Base-by-base conservation (phyloP, 2,113 vertebrate species). In the Proterorhinus semilunaris region DNA sequence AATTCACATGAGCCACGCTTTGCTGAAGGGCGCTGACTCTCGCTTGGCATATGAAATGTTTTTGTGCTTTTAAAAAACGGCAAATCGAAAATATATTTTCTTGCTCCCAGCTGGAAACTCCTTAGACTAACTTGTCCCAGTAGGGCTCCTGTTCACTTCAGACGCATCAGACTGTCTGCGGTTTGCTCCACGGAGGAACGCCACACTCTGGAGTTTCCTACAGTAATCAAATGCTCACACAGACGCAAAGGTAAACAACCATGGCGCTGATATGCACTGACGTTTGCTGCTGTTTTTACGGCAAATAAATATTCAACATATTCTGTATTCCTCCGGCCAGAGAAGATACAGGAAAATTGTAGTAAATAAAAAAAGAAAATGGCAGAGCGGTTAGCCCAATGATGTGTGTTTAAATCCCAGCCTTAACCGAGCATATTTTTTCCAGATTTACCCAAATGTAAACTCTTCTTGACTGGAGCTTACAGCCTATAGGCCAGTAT, bases 111-210 rank as follows among this genome's bases (percentile, higher is more conserved):
- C 55, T 58, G 27, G 55, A 58, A 58, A 36, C 55, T 13, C 55
- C 42, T 12, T 11, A 42, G 55, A 58, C 55, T 58, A 58, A 58
- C 55, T 58, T 58, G 21, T 58, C 55, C 55, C 55, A 58, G 55
- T 42, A 13, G 55, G 21, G 55, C 12, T 42, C 11, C 55, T 42
- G 16, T 53, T 53, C 52, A 21, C 16, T 53, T 53, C 0, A 16
- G 52, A 53, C 52, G 16, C 21, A 27, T 58, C 55, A 36, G 55
- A 12, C 55, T 42, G 54, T 27, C 27, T 53, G 16, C 51, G 13
- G 55, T 58, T 27, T 42, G 55, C 55, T 58, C 27, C 55, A 42
- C 27, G 7, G 55, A 58, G 55, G 12, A 58, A 58, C 10, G 55
- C 55, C 55, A 58, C 27, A 58, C 55, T 42, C 10, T 36, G 55